A percentile compares a stretch with the other conserved stretches of the same genome.
These are phyloP conservation scores for Psittacula derbiana DNA, from an alignment of 2,797 vertebrate genomes.

Conservation along the genomic window DNA sequence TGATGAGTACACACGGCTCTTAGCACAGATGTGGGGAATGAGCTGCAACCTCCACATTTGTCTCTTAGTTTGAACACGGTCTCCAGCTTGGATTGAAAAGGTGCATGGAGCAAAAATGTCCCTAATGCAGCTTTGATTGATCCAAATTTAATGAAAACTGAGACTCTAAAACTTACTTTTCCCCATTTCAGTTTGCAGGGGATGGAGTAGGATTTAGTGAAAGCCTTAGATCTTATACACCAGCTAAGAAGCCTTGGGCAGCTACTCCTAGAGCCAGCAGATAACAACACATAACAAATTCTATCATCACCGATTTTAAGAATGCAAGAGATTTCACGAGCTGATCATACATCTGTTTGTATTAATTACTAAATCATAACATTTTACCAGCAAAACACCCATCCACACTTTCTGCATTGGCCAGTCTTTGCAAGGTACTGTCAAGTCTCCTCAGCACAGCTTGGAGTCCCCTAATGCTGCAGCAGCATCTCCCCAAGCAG, in stretches of 20 bases:
- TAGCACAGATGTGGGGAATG: not conserved
- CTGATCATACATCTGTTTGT: not conserved
- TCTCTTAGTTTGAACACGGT: not conserved
- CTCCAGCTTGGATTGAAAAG: not conserved
- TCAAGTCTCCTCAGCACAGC: not conserved
- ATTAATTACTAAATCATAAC: conserved; percentile 19
- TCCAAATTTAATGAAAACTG: not conserved
- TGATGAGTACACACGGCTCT: not conserved
- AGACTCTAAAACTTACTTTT: not conserved
- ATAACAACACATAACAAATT: not conserved
- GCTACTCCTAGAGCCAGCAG: not conserved
- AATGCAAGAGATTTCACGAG: conserved; percentile 25
- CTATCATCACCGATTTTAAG: not conserved
- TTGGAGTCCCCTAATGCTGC: not conserved
- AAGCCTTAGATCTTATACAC: not conserved
- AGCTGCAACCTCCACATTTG: not conserved
- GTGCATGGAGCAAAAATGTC: not conserved
- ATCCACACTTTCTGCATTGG: not conserved
- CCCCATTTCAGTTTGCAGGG: not conserved
- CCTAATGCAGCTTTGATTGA: not conserved
- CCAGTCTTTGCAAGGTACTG: not conserved
- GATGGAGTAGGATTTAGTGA: not conserved
- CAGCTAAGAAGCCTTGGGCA: not conserved
- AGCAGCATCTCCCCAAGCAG: not conserved
- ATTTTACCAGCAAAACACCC: not conserved